Percentiles rank a stretch among this genome's conserved stretches.
These are phyloP conservation scores for Pimpla rufipes DNA, from an alignment of 2,888 invertebrate species.

Conservation along the genomic window DNA sequence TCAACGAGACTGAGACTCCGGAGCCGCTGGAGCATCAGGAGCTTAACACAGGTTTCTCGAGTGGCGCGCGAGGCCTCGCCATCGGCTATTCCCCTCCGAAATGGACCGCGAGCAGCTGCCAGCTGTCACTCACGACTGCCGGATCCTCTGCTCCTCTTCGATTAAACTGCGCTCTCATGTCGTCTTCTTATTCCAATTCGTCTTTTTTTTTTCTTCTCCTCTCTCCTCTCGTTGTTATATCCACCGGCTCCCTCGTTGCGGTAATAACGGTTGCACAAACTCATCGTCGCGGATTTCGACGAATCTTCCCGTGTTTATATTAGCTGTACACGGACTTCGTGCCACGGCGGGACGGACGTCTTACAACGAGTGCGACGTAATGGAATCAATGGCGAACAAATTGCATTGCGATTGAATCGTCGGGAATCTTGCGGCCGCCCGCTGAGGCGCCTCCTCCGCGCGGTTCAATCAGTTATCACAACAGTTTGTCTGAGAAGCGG, in stretches of 20 bases:
- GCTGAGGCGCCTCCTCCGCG: not conserved
- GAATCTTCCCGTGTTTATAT: not conserved
- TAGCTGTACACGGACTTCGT: not conserved
- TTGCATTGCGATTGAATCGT: conserved; percentile 62
- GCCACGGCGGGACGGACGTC: not conserved
- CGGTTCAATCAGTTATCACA: conserved; percentile 17
- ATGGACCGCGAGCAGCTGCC: conserved; percentile 59
- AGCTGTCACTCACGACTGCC: conserved; percentile 67
- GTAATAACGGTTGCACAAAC: conserved; percentile 60
- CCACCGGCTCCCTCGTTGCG: conserved; percentile 11
- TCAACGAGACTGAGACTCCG: conserved; percentile 36
- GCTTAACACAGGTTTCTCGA: conserved; percentile 28
- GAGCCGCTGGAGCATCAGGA: not conserved
- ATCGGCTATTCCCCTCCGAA: conserved; percentile 42
- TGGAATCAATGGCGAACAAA: conserved; percentile 59
- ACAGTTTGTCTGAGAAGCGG: conserved; percentile 1
- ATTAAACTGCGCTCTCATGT: conserved; percentile 67
- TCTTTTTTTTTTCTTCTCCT: conserved; percentile 8
- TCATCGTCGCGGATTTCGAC: conserved; percentile 19
- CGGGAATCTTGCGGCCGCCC: conserved; percentile 31
- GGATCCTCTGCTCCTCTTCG: conserved; percentile 58
- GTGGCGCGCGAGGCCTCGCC: not conserved
- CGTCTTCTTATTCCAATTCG: conserved; percentile 28
- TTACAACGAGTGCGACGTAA: conserved; percentile 30
- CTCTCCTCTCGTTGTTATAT: too few relatives aligned